Conservation (phyloP, 2,888 invertebrate genomes). For the Cephus rjabovi region DNA sequence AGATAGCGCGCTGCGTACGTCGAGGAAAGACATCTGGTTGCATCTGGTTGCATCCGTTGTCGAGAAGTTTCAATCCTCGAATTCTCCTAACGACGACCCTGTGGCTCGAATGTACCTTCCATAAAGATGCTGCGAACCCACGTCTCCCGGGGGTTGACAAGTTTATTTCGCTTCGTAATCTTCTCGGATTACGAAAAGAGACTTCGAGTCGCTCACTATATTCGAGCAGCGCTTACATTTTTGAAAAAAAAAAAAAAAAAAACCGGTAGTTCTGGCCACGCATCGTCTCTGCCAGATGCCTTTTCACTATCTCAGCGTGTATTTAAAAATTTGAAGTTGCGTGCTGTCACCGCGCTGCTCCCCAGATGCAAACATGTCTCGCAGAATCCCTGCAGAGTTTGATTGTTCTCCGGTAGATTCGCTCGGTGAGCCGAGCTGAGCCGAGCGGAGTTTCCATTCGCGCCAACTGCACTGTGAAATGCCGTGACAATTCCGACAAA, state of each 20-base stretch:
- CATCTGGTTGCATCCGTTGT: conserved; percentile 14
- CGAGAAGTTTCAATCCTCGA: background rate
- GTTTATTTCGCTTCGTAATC: conserved; percentile 58
- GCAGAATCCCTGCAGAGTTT: background rate
- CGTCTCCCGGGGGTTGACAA: conserved; percentile 51
- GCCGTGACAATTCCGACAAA: conserved; percentile 31
- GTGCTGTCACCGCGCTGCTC: background rate
- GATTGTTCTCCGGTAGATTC: background rate
- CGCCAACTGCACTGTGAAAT: conserved; percentile 49
- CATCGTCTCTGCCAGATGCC: background rate
- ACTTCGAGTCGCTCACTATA: background rate
- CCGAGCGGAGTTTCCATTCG: conserved; percentile 25
- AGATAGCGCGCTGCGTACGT: conserved; percentile 3
- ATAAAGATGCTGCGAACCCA: conserved; percentile 39
- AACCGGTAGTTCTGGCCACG: background rate
- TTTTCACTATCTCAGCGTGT: background rate
- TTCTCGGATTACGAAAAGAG: conserved; percentile 51
- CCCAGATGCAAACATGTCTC: background rate
- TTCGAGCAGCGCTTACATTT: background rate
- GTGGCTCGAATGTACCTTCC: conserved; percentile 19
- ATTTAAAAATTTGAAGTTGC: background rate
- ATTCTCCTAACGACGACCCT: background rate
- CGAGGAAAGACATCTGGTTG: conserved; percentile 14
- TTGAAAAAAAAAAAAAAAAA: background rate
- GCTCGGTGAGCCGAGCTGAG: background rate